phyloP scores from a whole-genome alignment of 2,888 invertebrate genomes.

The Anticlea derivata region DNA sequence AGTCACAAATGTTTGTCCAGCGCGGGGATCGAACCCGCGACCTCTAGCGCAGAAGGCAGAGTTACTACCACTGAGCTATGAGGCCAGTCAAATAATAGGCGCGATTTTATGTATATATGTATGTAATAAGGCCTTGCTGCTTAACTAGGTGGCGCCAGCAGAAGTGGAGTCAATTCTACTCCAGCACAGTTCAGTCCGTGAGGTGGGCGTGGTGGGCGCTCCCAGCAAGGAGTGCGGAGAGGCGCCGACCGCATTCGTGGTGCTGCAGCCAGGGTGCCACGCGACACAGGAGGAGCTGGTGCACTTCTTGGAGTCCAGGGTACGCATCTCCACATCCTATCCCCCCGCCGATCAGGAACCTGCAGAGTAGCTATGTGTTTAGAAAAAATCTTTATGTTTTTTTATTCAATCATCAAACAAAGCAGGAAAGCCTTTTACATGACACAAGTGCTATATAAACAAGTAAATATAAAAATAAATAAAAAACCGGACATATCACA shows the following conservation, averaged over 20 bases:
- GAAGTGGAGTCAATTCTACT: slow-evolving; percentile 27
- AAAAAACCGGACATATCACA: no score
- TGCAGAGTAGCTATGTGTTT: no score
- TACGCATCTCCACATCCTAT: background rate
- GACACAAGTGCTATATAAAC: no score
- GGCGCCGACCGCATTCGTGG: slow-evolving; percentile 81
- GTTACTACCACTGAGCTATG: no score
- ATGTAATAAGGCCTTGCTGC: background rate
- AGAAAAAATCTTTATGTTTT: no score
- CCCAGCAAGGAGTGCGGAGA: slow-evolving; percentile 76
- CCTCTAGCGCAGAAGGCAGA: no score
- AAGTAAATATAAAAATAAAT: no score
- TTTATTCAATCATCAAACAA: no score
- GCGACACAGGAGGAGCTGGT: slow-evolving; percentile 36
- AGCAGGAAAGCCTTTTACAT: no score
- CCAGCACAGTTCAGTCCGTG: slow-evolving; percentile 84
- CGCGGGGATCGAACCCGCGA: no score
- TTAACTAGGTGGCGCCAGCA: slow-evolving; percentile 26
- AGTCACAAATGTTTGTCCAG: no score
- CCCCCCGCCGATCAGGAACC: no score
- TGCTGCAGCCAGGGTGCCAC: slow-evolving; percentile 12
- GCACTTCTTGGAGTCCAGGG: slow-evolving; percentile 27
- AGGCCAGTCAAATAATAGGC: background rate
- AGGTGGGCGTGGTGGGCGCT: slow-evolving; percentile 89
- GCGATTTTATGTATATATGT: background rate